These are phyloP conservation scores for Acanthosepion lycidas DNA, from an alignment of 2,888 invertebrate species.

Conservation along the genomic window DNA sequence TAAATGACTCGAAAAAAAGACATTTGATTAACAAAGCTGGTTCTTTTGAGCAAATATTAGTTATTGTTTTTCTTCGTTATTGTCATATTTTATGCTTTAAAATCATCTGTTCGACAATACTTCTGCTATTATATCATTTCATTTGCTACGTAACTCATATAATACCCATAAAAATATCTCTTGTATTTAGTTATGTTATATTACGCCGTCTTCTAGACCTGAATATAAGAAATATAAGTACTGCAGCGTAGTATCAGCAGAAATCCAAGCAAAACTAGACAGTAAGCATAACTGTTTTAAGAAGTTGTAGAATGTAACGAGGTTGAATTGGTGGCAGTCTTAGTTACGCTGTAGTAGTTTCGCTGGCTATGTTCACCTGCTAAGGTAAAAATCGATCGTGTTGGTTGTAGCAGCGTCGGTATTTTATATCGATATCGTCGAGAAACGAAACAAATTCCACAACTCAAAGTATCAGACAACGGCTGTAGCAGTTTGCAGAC, in stretches of 20 bases:
- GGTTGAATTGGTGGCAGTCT: neutral
- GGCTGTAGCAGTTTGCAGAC: no score
- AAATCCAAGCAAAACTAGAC: no score
- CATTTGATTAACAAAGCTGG: no score
- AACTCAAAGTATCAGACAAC: neutral
- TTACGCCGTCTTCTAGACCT: neutral
- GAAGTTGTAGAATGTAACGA: neutral
- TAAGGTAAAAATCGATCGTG: conserved; percentile 3
- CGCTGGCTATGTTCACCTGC: neutral
- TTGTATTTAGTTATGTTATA: neutral
- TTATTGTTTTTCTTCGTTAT: no score
- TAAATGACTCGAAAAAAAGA: no score
- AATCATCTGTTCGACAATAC: no score
- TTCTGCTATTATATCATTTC: no score
- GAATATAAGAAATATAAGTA: neutral
- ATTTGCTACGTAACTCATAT: no score
- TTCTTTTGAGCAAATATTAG: no score
- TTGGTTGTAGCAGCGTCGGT: neutral
- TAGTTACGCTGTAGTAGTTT: neutral
- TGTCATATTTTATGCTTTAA: no score
- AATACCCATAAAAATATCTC: no score
- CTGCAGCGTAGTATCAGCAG: neutral
- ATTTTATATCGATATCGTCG: neutral
- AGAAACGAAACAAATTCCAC: neutral
- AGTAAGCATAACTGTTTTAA: neutral